These are phyloP conservation scores for Gobio occitaniae DNA, from an alignment of 2,797 vertebrate species.

Conservation along the genomic window DNA sequence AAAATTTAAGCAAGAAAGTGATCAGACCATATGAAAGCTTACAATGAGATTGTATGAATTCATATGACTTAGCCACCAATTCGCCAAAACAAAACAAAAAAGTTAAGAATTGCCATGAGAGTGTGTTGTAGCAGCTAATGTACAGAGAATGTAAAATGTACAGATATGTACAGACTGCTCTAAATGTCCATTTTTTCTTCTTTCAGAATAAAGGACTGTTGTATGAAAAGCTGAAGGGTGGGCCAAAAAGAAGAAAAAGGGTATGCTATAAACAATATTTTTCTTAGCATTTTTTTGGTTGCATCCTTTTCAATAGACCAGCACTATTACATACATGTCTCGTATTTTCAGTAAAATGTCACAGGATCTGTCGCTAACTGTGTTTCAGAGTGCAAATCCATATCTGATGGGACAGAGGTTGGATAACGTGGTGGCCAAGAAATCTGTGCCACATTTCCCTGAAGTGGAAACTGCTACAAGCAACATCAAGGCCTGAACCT, in stretches of 20 bases:
- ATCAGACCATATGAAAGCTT: no score
- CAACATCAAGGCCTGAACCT: conserved; percentile 67
- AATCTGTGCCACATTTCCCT: conserved; percentile 94
- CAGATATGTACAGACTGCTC: not conserved
- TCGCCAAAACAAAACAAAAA: not conserved
- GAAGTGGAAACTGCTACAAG: conserved; percentile 69
- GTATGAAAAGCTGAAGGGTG: conserved; percentile 91
- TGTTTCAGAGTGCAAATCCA: conserved; percentile 89
- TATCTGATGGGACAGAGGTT: conserved; percentile 94
- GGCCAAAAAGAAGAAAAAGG: conserved; percentile 92
- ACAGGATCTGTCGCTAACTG: conserved; percentile 33
- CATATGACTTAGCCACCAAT: not conserved
- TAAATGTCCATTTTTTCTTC: conserved; percentile 50
- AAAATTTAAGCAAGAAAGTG: no score
- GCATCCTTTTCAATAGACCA: not conserved
- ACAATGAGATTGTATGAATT: not conserved
- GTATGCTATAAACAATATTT: conserved; percentile 71
- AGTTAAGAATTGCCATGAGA: not conserved
- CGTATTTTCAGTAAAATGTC: conserved; percentile 6
- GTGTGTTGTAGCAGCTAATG: not conserved
- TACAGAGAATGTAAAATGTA: not conserved
- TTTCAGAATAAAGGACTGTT: conserved; percentile 93
- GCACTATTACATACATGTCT: not conserved
- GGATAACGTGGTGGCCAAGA: conserved; percentile 97
- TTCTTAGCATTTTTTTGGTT: conserved; percentile 32